A percentile compares a stretch with the other conserved stretches of the same genome.
Evolutionary conservation across 2,888 invertebrate species (phyloP).

Genomic region (Callinectes sapidus): DNA sequence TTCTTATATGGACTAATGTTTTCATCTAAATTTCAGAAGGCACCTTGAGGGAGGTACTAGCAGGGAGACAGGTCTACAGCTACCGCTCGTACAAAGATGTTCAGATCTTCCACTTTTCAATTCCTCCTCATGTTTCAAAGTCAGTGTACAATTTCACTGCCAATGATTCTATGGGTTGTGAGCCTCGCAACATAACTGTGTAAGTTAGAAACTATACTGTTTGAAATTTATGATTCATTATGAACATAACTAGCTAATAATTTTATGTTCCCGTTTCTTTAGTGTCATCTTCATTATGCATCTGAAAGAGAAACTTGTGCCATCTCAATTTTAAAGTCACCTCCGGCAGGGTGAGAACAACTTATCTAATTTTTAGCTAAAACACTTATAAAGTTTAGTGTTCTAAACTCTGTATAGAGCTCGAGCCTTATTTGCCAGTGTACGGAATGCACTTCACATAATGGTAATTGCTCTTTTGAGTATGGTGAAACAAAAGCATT

Average conservation of each 20-base stretch:
- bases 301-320: neutral
- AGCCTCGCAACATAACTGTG: conserved; percentile 74
- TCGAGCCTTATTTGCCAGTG: no score
- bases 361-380: neutral
- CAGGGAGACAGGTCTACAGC: conserved; percentile 70
- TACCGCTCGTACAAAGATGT: conserved; percentile 79
- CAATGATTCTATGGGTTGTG: conserved; percentile 74
- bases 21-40: neutral
- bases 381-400: no score
- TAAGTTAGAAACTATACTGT: conserved; percentile 73
- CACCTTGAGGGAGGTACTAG: conserved; percentile 60
- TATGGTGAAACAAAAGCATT: no score
- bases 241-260: neutral
- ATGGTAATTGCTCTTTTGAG: no score
- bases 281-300: neutral
- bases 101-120: conserved; percentile 80
- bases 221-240: neutral
- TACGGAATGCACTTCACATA: no score
- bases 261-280: no score
- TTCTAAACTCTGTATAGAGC: no score
- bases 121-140: conserved; percentile 78
- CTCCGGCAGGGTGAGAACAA: neutral
- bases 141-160: conserved; percentile 77
- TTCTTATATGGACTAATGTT: neutral
- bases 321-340: neutral